Conservation (phyloP, 2,113 vertebrate species). For the Delphinus delphis region DNA sequence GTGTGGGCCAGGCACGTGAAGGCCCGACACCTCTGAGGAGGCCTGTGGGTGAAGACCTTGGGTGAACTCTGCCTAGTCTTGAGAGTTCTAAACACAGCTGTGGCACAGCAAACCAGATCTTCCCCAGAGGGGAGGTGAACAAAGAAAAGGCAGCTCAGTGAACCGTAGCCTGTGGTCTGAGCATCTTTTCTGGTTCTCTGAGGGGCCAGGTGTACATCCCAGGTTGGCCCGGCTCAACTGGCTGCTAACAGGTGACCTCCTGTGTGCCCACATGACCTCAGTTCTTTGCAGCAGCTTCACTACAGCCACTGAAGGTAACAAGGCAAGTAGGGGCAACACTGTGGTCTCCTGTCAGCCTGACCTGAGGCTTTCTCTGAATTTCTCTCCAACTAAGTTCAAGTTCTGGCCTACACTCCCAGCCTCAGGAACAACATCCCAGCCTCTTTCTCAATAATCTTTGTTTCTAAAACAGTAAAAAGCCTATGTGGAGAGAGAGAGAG, state of each 20-base stretch:
- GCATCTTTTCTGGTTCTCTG: background rate
- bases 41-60: background rate
- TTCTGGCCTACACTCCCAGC: background rate
- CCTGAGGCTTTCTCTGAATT: background rate
- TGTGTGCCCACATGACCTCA: background rate
- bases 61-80: background rate
- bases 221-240: no score
- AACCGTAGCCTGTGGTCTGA: background rate
- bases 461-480: slow-evolving; percentile 13
- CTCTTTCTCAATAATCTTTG: slow-evolving; percentile 3
- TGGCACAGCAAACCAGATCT: background rate
- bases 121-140: background rate
- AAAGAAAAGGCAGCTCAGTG: background rate
- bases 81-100: background rate
- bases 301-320: background rate
- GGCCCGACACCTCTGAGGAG: background rate
- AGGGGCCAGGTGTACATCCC: no score
- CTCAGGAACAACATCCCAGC: background rate
- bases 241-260: background rate
- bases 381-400: background rate
- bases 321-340: background rate
- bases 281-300: background rate
- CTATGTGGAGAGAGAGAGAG: background rate
- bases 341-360: background rate
- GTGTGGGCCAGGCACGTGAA: accelerated